Evolutionary conservation across 2,113 vertebrate species (phyloP), one percentile per base, ranked within the genome.

Genomic region (Perognathus longimembris): DNA sequence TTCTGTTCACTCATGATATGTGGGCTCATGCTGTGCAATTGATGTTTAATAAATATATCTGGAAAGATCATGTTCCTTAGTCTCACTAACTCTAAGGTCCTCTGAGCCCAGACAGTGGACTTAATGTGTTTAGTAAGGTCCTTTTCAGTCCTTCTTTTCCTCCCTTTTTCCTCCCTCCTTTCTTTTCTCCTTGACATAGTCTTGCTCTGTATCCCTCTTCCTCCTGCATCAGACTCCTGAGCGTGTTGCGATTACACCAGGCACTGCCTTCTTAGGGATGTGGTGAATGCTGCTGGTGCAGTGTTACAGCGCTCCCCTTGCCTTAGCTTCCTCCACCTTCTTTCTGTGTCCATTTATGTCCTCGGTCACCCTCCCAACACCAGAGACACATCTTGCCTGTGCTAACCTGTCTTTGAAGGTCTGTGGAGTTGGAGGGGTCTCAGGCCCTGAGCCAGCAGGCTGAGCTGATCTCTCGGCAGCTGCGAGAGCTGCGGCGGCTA

Each of bases 381-480:
- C 30, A 22, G 74, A 71, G 70, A 61, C 22, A 22, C 6, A 3
- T 50, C 64, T 94, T 30, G 78, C 40, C 22, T 59, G 6, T 63
- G n/a, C 63, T 64, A 71, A 50, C 74, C 79, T 95, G 24, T 82
- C 73, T 91, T 85, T 64, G 15, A 81, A 97, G 97, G 96, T 95
- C 88, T 6, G 5, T 90, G 92, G 95, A 96, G 42, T 64, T 92
- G 30, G 83, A 71, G 18, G 88, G 82, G 7, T 88, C 96, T 0
- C 86, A 93, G 26, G 96, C 94, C 71, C 87, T 97, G 91, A 95
- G 93, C 77, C 95, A 97, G 77, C 97, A 97, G 92, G 94, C 96
- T 0, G 94, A 97, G 88, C 66, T 97, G 71, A 97, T 98, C 75
- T 96, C 95, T 38, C 69, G 93, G 80, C 97, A 97, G 84, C 89